A percentile compares a stretch with the other conserved stretches of the same genome.
Evolutionary conservation across 1,140 invertebrate genomes (phyloP).

Genomic region (Araneus ventricosus): DNA sequence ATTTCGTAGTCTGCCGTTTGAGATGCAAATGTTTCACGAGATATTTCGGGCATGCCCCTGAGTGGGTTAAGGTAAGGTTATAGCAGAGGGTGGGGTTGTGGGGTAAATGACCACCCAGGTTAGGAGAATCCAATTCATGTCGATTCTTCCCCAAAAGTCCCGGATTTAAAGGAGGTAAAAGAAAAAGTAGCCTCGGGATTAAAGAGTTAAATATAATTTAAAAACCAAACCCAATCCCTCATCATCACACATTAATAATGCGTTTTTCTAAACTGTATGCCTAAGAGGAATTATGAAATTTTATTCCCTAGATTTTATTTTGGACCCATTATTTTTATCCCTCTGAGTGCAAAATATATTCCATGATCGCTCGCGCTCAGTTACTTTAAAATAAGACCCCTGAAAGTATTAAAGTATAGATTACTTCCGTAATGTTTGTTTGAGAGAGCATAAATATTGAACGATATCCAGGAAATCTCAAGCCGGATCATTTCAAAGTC

Average conservation of each 20-base stretch:
- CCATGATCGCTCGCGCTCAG: not conserved
- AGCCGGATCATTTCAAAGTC: constrained; percentile 20
- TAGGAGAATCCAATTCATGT: no score
- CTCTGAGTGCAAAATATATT: not conserved
- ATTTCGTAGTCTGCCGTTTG: no score
- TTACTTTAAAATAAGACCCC: not conserved
- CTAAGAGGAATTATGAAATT: not conserved
- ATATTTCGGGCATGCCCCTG: no score
- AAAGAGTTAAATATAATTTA: no score
- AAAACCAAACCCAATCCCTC: not conserved
- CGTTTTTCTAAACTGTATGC: not conserved
- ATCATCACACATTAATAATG: not conserved
- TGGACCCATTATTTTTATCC: not conserved
- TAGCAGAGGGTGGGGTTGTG: no score
- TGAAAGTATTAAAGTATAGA: not conserved
- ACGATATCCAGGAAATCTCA: not conserved
- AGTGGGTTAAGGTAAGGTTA: no score
- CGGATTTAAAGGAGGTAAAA: no score
- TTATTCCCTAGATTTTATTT: not conserved
- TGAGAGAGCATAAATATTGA: constrained; percentile 9
- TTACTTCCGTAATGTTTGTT: not conserved
- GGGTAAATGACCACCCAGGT: no score
- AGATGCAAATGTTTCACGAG: no score
- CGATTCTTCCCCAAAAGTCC: no score
- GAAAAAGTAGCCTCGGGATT: no score